Conservation (phyloP, 2,888 invertebrate genomes). For the Drosophila merina region DNA sequence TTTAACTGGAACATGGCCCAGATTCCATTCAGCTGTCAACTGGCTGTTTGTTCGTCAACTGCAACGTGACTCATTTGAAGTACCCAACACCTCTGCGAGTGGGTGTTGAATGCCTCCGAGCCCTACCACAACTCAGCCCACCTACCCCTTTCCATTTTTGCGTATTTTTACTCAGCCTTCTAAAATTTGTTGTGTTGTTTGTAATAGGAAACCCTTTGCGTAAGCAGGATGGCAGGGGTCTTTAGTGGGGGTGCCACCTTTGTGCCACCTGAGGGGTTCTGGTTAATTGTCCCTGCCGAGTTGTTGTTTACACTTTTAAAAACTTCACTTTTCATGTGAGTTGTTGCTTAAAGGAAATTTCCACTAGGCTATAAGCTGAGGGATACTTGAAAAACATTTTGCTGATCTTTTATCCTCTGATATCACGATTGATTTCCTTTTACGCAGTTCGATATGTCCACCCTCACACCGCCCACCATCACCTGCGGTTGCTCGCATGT, state of each 20-base stretch:
- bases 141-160: slow-evolving; percentile 23
- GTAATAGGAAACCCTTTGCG: slow-evolving; percentile 76
- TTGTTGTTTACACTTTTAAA: slow-evolving; percentile 5
- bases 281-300: slow-evolving; percentile 46
- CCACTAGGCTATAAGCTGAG: neutral
- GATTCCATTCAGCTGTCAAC: slow-evolving; percentile 21
- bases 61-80: slow-evolving; percentile 72
- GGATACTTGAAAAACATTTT: neutral
- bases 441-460: slow-evolving; percentile 40
- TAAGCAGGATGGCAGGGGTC: slow-evolving; percentile 49
- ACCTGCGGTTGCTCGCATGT: slow-evolving; percentile 51
- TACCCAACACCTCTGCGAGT: slow-evolving; percentile 48
- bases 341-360: neutral
- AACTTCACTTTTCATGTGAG: neutral
- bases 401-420: neutral
- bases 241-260: neutral
- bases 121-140: slow-evolving; percentile 1
- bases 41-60: slow-evolving; percentile 9
- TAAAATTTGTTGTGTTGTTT: slow-evolving; percentile 64
- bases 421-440: slow-evolving; percentile 23
- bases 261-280: slow-evolving; percentile 7
- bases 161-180: slow-evolving; percentile 52
- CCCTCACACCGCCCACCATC: slow-evolving; percentile 35
- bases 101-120: slow-evolving; percentile 36
- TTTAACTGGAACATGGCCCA: slow-evolving; percentile 32